Conservation (phyloP, 2,888 invertebrate genomes). For the Trachelus tabidus region DNA sequence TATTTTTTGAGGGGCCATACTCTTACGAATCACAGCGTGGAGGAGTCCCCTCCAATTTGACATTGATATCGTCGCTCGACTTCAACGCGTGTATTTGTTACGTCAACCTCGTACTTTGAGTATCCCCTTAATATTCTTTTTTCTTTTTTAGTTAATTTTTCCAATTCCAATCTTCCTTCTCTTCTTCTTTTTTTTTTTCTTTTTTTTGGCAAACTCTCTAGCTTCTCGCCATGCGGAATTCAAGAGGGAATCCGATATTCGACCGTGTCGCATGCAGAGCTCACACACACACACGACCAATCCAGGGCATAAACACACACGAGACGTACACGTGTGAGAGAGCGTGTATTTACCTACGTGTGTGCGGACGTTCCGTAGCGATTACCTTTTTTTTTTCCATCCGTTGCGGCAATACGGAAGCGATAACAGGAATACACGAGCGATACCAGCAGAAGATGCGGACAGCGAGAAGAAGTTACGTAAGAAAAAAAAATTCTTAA, state of each 20-base stretch:
- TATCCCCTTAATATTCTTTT: background rate
- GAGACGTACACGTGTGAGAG: background rate
- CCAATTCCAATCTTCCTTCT: background rate
- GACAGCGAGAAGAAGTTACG: background rate
- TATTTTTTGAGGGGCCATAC: background rate
- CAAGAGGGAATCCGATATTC: background rate
- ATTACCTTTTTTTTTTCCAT: background rate
- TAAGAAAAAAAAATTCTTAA: background rate
- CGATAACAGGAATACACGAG: background rate
- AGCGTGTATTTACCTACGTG: background rate
- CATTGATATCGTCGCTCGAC: background rate
- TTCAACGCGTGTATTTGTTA: background rate
- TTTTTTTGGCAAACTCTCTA: background rate
- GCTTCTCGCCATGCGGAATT: background rate
- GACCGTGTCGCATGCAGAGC: background rate
- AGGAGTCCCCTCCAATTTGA: background rate
- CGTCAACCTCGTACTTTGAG: background rate
- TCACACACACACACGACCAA: background rate
- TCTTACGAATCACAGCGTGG: background rate
- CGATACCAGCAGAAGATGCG: background rate
- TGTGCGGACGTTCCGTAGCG: background rate
- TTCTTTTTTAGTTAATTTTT: background rate
- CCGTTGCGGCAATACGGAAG: background rate
- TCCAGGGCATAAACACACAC: background rate
- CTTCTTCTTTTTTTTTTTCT: too few species aligned